Evolutionary conservation across 2,113 vertebrate genomes (phyloP).

Genomic region (Podiceps cristatus): DNA sequence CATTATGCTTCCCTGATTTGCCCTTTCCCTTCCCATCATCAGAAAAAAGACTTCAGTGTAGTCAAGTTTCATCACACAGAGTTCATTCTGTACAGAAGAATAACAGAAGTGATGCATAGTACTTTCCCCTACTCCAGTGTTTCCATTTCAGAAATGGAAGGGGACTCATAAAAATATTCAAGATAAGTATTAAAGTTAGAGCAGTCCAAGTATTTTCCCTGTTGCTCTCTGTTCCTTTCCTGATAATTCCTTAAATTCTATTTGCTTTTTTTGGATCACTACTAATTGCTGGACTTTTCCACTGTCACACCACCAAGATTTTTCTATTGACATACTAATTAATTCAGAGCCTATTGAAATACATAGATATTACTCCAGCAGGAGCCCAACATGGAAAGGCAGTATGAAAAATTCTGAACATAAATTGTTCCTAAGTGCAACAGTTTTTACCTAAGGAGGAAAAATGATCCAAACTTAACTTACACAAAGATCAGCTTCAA

Average conservation of each 20-base stretch:
- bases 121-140: neutral
- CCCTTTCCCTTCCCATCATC: neutral
- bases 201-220: neutral
- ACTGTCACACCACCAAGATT: neutral
- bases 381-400: neutral
- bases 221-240: neutral
- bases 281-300: neutral
- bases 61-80: neutral
- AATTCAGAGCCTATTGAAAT: neutral
- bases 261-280: neutral
- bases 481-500: neutral
- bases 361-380: neutral
- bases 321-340: neutral
- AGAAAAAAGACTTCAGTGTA: neutral
- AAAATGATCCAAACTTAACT: neutral
- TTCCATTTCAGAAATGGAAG: neutral
- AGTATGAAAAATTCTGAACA: neutral
- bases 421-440: neutral
- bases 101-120: neutral
- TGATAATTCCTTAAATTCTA: neutral
- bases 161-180: neutral
- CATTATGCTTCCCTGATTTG: neutral
- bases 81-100: neutral
- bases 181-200: neutral
- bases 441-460: neutral